Conservation (phyloP, 37 sponge, comb jelly and placozoan species). For the Mnemiopsis leidyi region DNA sequence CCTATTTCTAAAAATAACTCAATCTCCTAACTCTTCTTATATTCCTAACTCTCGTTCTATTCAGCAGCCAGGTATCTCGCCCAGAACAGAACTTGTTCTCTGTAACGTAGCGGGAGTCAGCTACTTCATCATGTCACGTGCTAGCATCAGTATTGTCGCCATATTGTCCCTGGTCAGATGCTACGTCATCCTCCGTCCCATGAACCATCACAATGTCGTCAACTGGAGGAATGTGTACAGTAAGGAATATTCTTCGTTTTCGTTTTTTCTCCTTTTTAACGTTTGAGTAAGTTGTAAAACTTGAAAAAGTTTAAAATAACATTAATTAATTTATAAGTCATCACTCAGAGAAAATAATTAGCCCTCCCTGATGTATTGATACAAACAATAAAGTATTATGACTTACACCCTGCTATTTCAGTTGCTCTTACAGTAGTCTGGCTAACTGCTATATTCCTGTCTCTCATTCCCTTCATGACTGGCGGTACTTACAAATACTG, state of each 20-base stretch:
- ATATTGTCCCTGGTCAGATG: slow-evolving; percentile 53
- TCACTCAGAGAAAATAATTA: no score
- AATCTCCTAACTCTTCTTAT: background rate
- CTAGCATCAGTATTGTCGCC: slow-evolving; percentile 63
- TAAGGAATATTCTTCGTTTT: background rate
- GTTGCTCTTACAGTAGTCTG: slow-evolving; percentile 26
- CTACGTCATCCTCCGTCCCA: slow-evolving; percentile 62
- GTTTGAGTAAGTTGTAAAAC: no score
- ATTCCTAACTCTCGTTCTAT: background rate
- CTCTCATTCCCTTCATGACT: slow-evolving; percentile 39
- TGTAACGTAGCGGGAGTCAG: slow-evolving; percentile 62
- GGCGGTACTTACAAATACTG: slow-evolving; percentile 43
- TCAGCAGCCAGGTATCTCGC: slow-evolving; percentile 50
- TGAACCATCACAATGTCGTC: slow-evolving; percentile 54
- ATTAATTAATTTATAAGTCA: no score
- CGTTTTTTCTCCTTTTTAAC: background rate
- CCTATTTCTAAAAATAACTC: background rate
- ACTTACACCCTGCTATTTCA: no score
- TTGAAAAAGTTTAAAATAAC: no score
- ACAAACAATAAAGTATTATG: no score
- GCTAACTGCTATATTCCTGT: slow-evolving; percentile 10
- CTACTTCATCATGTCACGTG: slow-evolving; percentile 62
- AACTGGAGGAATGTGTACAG: slow-evolving; percentile 60
- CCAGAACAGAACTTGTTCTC: background rate
- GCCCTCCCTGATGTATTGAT: no score